Conservation (phyloP, 92 coral and sea anemone genomes). For the Umimayanthus kanabou region DNA sequence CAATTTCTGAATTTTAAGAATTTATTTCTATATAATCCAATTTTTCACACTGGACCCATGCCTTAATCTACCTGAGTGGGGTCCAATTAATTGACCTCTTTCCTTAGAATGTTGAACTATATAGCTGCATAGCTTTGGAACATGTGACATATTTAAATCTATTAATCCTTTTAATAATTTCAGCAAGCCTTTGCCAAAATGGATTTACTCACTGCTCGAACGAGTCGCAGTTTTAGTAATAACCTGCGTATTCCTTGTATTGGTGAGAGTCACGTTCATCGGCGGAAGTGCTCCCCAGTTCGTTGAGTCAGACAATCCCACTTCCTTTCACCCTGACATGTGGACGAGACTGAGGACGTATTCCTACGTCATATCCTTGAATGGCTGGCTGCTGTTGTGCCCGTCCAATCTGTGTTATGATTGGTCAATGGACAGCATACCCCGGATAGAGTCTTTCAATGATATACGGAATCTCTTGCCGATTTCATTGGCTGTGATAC, state of each 20-base stretch:
- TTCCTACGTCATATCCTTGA: constrained; percentile 59
- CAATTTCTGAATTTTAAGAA: too few relatives aligned
- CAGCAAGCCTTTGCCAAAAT: constrained; percentile 63
- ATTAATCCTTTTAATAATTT: not conserved
- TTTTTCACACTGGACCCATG: too few relatives aligned
- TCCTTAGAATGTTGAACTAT: too few relatives aligned
- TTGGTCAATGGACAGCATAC: constrained; percentile 93
- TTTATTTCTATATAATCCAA: too few relatives aligned
- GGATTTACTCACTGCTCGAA: constrained; percentile 61
- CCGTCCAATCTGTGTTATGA: constrained; percentile 81
- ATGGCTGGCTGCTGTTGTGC: constrained; percentile 71
- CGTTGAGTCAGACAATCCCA: constrained; percentile 87
- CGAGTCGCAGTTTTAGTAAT: constrained; percentile 51
- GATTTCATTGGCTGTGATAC: constrained; percentile 13
- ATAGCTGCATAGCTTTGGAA: not conserved
- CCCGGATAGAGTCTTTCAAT: constrained; percentile 62
- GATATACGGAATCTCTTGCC: constrained; percentile 69
- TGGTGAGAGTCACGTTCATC: constrained; percentile 59
- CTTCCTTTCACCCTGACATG: constrained; percentile 65
- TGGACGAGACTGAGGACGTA: constrained; percentile 86
- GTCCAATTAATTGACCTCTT: too few relatives aligned
- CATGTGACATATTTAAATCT: not conserved
- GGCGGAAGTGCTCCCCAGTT: constrained; percentile 59
- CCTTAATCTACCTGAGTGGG: too few relatives aligned
- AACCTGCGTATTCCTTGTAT: constrained; percentile 54